Conservation (phyloP, 2,797 vertebrate genomes). For the Falco concolor region DNA sequence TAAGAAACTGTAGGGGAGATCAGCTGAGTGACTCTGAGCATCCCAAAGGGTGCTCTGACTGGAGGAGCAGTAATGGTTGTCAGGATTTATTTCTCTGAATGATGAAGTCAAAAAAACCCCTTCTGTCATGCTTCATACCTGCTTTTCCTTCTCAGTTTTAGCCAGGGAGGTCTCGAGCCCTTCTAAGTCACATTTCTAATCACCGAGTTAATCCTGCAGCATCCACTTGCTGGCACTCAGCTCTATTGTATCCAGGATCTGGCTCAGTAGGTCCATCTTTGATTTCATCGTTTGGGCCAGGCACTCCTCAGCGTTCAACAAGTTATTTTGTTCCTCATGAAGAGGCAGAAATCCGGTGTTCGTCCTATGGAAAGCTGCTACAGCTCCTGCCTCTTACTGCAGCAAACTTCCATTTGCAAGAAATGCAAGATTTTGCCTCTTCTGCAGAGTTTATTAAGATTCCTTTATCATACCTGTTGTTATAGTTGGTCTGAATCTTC, state of each 20-base stretch:
- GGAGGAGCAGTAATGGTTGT: neutral
- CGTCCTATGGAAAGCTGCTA: neutral
- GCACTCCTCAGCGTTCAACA: conserved; percentile 71
- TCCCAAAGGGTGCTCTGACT: neutral
- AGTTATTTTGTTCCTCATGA: conserved; percentile 72
- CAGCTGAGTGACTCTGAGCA: neutral
- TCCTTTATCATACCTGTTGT: neutral
- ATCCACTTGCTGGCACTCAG: conserved; percentile 59
- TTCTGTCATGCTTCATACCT: conserved; percentile 5
- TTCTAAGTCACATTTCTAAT: conserved; percentile 76
- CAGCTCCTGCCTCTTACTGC: neutral
- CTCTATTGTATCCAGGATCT: conserved; percentile 62
- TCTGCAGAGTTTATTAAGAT: neutral
- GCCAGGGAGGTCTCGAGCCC: conserved; percentile 72
- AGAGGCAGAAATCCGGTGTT: neutral
- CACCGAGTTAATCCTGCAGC: conserved; percentile 70
- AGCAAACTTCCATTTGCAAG: neutral
- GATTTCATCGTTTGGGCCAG: conserved; percentile 73
- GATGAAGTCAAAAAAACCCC: neutral
- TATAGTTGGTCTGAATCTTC: neutral
- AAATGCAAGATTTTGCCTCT: neutral
- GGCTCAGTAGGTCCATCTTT: conserved; percentile 73
- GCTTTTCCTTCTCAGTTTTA: conserved; percentile 79
- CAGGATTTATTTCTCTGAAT: neutral
- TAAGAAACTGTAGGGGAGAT: neutral